Percentiles rank a stretch among this genome's conserved stretches.
Conservation (phyloP, 1,140 invertebrate genomes). For the Harpegnathos saltator region DNA sequence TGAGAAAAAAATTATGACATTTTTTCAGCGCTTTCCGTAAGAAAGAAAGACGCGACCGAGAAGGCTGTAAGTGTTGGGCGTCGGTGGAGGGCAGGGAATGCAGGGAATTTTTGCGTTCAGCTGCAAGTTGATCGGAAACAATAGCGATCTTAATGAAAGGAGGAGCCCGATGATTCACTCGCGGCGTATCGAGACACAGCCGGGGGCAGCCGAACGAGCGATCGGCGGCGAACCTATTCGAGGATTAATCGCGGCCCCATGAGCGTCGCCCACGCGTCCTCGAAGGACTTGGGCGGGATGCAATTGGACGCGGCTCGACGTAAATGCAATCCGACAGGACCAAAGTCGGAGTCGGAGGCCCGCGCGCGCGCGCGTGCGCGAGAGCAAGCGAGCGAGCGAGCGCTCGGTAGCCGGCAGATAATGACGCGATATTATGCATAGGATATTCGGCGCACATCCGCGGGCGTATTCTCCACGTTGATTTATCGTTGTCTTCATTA, state of each 20-base stretch:
- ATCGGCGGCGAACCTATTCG: constrained; percentile 8
- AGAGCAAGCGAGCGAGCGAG: background rate
- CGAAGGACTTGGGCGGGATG: constrained; percentile 20
- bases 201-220: background rate
- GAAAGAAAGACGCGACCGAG: no score
- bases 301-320: constrained; percentile 45
- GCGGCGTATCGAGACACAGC: no score
- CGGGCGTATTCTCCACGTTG: constrained; percentile 85
- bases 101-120: no score
- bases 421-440: constrained; percentile 86
- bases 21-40: no score
- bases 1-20: no score
- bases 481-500: constrained; percentile 87
- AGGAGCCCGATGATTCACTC: no score
- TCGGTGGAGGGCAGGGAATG: no score
- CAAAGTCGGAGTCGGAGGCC: constrained; percentile 67
- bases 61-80: no score
- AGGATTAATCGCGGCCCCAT: constrained; percentile 9
- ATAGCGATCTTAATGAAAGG: no score
- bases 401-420: constrained; percentile 77
- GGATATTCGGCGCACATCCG: constrained; percentile 86
- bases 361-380: constrained; percentile 50
- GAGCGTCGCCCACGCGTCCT: constrained; percentile 22
- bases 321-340: constrained; percentile 63
- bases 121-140: no score